Percentiles rank a stretch among this genome's conserved stretches.
phyloP scores from a whole-genome alignment of 2,888 invertebrate species.

The Athalia rosae region DNA sequence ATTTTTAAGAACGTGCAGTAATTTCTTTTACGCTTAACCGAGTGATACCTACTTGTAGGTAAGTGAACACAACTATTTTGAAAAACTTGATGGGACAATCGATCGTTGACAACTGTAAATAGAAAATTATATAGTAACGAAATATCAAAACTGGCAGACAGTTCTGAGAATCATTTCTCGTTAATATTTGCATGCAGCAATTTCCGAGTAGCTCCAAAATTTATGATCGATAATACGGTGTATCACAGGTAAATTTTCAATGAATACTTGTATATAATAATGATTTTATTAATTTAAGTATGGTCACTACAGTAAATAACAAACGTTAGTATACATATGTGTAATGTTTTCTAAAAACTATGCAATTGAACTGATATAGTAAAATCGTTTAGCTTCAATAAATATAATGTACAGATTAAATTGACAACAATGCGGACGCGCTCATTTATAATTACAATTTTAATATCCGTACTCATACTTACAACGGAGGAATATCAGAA shows the following conservation, averaged over 20 bases:
- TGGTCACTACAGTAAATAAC: slow-evolving; percentile 58
- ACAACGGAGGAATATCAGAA: not conserved
- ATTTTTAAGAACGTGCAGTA: slow-evolving; percentile 54
- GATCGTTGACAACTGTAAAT: no score
- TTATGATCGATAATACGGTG: slow-evolving; percentile 44
- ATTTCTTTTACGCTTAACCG: no score
- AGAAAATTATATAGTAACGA: no score
- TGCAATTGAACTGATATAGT: slow-evolving; percentile 36
- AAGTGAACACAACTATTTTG: no score
- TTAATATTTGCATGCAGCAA: no score
- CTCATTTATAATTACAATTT: not conserved
- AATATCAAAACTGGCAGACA: no score
- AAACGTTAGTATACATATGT: slow-evolving; percentile 50
- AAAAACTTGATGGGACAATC: no score
- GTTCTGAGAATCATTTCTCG: no score
- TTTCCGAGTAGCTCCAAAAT: no score
- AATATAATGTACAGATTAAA: slow-evolving; percentile 22
- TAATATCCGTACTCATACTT: not conserved
- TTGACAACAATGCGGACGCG: slow-evolving; percentile 19
- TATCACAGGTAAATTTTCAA: slow-evolving; percentile 52
- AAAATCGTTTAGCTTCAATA: slow-evolving; percentile 21
- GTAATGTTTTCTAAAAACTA: slow-evolving; percentile 35
- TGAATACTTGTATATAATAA: slow-evolving; percentile 59
- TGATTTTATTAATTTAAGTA: slow-evolving; percentile 57
- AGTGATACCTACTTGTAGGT: no score